Conservation (phyloP, 2,888 invertebrate species). For the Pharmacophagus antenor region DNA sequence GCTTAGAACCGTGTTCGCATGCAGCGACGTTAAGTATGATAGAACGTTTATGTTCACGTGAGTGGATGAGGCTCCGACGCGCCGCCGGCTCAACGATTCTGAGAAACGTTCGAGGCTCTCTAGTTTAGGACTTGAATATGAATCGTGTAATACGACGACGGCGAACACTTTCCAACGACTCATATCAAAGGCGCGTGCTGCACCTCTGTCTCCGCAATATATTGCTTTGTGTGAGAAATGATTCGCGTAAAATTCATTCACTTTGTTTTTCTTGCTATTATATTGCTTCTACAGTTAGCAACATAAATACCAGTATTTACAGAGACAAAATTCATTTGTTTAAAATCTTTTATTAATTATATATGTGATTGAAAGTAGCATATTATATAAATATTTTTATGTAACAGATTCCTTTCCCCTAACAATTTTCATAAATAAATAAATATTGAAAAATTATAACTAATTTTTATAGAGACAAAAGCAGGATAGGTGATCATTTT, state of each 20-base stretch:
- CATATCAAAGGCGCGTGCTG: conserved; percentile 29
- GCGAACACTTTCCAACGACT: conserved; percentile 46
- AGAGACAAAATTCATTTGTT: too few species aligned
- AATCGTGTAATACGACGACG: conserved; percentile 58
- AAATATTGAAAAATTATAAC: too few species aligned
- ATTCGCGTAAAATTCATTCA: conserved; percentile 3
- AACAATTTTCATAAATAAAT: too few species aligned
- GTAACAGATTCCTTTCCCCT: too few species aligned
- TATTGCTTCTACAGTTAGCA: neutral
- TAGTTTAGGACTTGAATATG: conserved; percentile 76
- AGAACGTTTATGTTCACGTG: conserved; percentile 79
- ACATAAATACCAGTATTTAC: too few species aligned
- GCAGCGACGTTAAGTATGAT: conserved; percentile 59
- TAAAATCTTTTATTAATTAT: too few species aligned
- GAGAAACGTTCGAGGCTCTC: conserved; percentile 74
- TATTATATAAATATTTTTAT: too few species aligned
- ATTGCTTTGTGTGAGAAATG: conserved; percentile 15
- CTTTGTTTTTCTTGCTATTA: neutral
- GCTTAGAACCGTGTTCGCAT: conserved; percentile 53
- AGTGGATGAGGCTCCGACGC: conserved; percentile 79
- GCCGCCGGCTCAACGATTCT: conserved; percentile 77
- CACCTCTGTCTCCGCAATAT: conserved; percentile 20
- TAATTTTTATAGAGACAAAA: too few species aligned
- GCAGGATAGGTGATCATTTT: too few species aligned
- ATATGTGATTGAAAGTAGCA: too few species aligned